phyloP scores from a whole-genome alignment of 2,113 vertebrate genomes.

The Microtus richardsoni region DNA sequence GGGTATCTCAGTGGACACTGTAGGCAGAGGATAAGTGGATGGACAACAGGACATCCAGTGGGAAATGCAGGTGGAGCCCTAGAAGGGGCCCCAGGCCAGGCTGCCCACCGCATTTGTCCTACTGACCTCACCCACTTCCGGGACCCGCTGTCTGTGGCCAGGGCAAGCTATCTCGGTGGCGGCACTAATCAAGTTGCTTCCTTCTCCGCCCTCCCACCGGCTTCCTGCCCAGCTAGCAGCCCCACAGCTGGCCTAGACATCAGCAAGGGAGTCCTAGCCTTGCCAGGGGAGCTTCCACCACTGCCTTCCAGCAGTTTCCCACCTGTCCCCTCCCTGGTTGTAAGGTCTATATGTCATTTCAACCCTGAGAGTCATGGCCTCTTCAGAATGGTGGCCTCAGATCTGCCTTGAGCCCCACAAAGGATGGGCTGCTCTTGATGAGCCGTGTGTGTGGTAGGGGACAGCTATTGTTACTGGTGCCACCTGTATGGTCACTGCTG shows the following conservation, averaged over 20 bases:
- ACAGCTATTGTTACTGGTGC: not conserved
- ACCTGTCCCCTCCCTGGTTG: not conserved
- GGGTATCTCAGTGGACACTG: rapidly evolving
- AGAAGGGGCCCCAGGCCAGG: not conserved
- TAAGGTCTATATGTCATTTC: rapidly evolving
- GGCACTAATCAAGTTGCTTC: conserved; percentile 67
- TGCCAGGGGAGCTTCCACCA: not conserved
- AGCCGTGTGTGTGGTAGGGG: not conserved
- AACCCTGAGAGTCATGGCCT: not conserved
- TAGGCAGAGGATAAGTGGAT: not conserved
- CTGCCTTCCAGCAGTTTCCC: not conserved
- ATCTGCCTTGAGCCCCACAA: not conserved
- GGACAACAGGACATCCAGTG: rapidly evolving
- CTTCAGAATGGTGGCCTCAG: not conserved
- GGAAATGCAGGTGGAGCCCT: not conserved
- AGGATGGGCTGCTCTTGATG: not conserved
- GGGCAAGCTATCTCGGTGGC: conserved; percentile 61
- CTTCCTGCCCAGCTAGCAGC: conserved; percentile 65
- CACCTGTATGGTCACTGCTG: too few relatives aligned
- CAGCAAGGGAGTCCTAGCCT: not conserved
- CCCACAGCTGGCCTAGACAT: not conserved
- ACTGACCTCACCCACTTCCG: conserved; percentile 58
- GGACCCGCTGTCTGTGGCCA: conserved; percentile 59
- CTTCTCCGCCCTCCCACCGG: conserved; percentile 38
- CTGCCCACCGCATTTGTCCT: not conserved